A percentile compares a stretch with the other conserved stretches of the same genome.
Conservation (phyloP, 2,888 invertebrate species). For the Drosophila maculinotata region DNA sequence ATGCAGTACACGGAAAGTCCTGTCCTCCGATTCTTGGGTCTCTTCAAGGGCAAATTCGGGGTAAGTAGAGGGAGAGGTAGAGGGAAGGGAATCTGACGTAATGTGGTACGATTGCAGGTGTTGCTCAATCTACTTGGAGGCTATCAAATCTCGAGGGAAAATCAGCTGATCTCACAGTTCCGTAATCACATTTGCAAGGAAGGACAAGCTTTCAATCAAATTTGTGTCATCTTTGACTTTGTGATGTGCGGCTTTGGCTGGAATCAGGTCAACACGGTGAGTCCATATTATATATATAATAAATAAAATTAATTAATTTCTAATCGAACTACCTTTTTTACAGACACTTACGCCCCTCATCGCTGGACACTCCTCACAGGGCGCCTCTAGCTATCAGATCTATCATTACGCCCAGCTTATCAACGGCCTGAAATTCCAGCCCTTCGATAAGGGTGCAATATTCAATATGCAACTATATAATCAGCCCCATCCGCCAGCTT, state of each 20-base stretch:
- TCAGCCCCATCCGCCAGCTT: constrained; percentile 83
- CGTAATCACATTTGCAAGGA: constrained; percentile 37
- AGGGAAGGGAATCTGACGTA: not conserved
- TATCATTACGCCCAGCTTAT: constrained; percentile 86
- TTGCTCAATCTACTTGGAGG: constrained; percentile 53
- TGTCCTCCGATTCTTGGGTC: constrained; percentile 37
- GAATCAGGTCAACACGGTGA: constrained; percentile 45
- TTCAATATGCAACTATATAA: constrained; percentile 85
- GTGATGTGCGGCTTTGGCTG: constrained; percentile 61
- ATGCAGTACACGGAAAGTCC: constrained; percentile 40
- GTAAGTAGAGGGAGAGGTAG: constrained; percentile 28
- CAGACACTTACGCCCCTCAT: constrained; percentile 87
- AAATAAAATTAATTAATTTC: no score
- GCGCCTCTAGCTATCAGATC: constrained; percentile 85
- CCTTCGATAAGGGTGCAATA: constrained; percentile 86
- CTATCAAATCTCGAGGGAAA: constrained; percentile 28
- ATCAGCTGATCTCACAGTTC: constrained; percentile 42
- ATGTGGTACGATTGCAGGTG: constrained; percentile 28
- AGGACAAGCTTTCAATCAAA: not conserved
- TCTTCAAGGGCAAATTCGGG: constrained; percentile 25
- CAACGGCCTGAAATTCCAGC: constrained; percentile 75
- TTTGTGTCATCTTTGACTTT: constrained; percentile 53
- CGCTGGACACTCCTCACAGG: constrained; percentile 87
- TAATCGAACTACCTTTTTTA: not conserved
- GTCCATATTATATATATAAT: no score